Conservation (phyloP, 1,140 invertebrate genomes). For the Sarcophaga bullata region DNA sequence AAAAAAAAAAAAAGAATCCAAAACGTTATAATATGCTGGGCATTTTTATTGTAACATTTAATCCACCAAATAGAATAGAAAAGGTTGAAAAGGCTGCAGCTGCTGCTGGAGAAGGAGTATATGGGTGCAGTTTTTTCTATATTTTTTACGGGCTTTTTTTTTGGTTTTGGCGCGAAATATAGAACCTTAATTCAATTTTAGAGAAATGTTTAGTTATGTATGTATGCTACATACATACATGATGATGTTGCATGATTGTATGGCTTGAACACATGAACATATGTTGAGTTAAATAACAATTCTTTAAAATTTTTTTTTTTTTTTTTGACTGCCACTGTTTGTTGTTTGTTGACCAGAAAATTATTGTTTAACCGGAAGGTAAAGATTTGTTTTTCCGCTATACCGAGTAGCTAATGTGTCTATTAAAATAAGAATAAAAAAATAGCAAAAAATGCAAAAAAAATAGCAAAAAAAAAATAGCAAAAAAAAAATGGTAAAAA, state of each 20-base stretch:
- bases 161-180: slow-evolving; percentile 6
- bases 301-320: too few species aligned
- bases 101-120: neutral
- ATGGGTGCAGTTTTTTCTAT: neutral
- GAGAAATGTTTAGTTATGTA: neutral
- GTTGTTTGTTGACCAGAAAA: slow-evolving; percentile 26
- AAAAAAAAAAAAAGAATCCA: neutral
- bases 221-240: neutral
- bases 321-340: neutral
- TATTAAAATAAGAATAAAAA: neutral
- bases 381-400: slow-evolving; percentile 23
- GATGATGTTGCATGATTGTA: neutral
- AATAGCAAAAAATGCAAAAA: too few species aligned
- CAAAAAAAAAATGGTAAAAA: too few species aligned
- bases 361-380: slow-evolving; percentile 9
- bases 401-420: slow-evolving; percentile 23
- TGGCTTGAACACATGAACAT: neutral
- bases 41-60: neutral
- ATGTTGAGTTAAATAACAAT: neutral
- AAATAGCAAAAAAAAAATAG: too few species aligned
- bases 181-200: neutral
- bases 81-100: neutral
- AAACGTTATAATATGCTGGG: neutral
- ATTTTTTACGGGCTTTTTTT: neutral
- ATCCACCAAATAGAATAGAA: neutral